Conservation (phyloP, 2,797 vertebrate species). For the Leptodactylus fallax region DNA sequence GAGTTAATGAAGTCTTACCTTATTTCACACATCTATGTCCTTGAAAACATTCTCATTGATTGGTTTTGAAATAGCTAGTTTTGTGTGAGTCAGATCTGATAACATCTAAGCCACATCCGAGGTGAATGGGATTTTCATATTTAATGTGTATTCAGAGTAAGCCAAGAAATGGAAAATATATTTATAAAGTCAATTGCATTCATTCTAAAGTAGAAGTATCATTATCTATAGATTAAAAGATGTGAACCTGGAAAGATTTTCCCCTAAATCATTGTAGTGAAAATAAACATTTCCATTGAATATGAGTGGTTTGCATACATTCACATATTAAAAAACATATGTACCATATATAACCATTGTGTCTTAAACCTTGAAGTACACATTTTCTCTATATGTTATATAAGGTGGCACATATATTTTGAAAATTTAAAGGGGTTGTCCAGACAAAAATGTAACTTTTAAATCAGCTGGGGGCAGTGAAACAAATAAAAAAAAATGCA, state of each 20-base stretch:
- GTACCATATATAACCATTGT: background rate
- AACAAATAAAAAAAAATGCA: no score
- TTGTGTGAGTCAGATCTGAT: constrained; percentile 44
- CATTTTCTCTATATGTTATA: no score
- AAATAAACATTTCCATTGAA: background rate
- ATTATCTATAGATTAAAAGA: constrained; percentile 7
- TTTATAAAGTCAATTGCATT: constrained; percentile 41
- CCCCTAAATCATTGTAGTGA: background rate
- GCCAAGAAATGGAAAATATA: constrained; percentile 51
- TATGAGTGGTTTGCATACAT: background rate
- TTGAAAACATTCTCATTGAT: constrained; percentile 57
- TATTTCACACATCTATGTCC: constrained; percentile 52
- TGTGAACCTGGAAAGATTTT: background rate
- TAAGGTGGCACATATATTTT: no score
- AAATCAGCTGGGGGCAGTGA: no score
- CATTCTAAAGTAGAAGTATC: constrained; percentile 30
- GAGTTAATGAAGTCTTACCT: constrained; percentile 32
- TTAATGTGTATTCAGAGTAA: constrained; percentile 43
- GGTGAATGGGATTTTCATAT: constrained; percentile 56
- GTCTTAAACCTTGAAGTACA: background rate
- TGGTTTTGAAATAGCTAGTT: constrained; percentile 53
- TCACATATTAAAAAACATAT: background rate
- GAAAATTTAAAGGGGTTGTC: no score
- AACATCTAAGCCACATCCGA: constrained; percentile 53
- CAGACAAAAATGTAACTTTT: no score